phyloP scores from a whole-genome alignment of 23 tunicate species.

The Botrylloides violaceus region DNA sequence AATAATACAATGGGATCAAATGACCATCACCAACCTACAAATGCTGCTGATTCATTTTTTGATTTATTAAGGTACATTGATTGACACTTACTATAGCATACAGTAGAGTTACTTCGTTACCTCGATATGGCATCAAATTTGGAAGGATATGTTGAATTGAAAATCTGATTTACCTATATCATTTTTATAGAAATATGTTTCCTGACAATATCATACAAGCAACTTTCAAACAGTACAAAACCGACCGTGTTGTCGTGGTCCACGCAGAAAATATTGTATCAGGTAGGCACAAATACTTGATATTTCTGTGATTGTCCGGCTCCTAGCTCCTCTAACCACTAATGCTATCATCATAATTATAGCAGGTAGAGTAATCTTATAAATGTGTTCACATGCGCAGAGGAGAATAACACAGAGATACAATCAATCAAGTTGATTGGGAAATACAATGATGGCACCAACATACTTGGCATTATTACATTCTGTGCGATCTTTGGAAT shows the following conservation, averaged over 20 bases:
- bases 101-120: not conserved
- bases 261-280: not conserved
- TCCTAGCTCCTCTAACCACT: no score
- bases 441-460: constrained; percentile 15
- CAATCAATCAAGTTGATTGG: not conserved
- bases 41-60: constrained; percentile 19
- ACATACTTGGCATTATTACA: constrained; percentile 24
- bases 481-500: constrained; percentile 29
- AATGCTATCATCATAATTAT: no score
- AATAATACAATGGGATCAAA: not conserved
- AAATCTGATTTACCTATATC: no score
- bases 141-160: not conserved
- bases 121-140: not conserved
- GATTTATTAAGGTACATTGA: constrained; percentile 3
- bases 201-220: constrained; percentile 45
- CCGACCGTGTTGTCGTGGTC: constrained; percentile 8
- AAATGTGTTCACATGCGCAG: no score
- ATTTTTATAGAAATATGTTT: constrained; percentile 42
- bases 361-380: no score
- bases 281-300: no score
- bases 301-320: no score
- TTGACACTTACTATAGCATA: not conserved
- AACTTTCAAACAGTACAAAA: constrained; percentile 30
- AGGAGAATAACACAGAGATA: not conserved
- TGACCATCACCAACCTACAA: constrained; percentile 1